Evolutionary conservation across 2,888 invertebrate genomes (phyloP), one percentile per base, ranked within the genome.

Genomic region (Drosophila infuscata): DNA sequence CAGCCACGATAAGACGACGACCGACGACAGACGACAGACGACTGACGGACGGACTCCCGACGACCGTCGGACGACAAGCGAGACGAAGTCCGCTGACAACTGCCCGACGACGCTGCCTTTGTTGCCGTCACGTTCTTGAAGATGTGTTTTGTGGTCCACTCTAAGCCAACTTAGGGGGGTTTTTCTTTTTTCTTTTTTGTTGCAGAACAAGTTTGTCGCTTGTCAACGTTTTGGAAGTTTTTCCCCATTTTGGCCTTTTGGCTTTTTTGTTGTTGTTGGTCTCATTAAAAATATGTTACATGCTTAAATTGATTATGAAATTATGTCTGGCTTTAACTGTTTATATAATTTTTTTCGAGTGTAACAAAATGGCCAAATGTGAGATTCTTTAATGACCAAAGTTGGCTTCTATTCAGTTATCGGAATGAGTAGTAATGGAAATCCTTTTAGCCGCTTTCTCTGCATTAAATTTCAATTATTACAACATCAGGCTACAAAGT

Each of bases 201-300:
- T 35, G 17, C 46, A 80, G 82, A 89, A 85, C 89, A 85, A 89
- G 85, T 85, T 85, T 75, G 46, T 32, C 68, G 57, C 36, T 49
- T 74, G 74, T 59, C 74, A 71, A 58, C 60, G 38, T 35, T 35
- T 56, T 81, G 57, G 33, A 56, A 59, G 25, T 71, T 57, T 69
- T 63, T 73, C 51, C 60, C 66, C 58, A 54, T 68, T 51, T 53
- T 36, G 56, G 56, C 56, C 38, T 38, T 51, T 43, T 41, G 35
- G 15, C 53, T 56, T 46, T 54, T 38, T 33, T 36, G 33, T 11
- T 36, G 36, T 15, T 20, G 20, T 79, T 79, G 81, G 80, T 88
- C 86, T 83, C 88, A 86, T 86, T 86, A 88, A 79, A 85, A 89
- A 81, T 90, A 85, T 88, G 85, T 89, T 89, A 88, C 90, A 86